phyloP scores from a whole-genome alignment of 2,113 vertebrate species.

The Platichthys flesus region DNA sequence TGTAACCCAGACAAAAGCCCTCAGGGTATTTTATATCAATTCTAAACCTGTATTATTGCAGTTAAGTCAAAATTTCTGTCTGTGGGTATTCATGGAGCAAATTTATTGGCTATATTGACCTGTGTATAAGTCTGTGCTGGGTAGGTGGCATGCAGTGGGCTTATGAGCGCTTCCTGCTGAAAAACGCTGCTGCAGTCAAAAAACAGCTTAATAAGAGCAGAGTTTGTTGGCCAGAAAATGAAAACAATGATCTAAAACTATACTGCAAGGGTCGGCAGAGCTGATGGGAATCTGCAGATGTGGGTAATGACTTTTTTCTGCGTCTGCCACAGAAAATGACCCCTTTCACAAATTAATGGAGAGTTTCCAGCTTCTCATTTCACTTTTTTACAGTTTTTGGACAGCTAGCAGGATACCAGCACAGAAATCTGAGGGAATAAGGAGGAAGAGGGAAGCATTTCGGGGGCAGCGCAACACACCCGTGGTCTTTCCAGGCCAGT shows the following conservation, averaged over 20 bases:
- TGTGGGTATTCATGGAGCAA: too few relatives aligned
- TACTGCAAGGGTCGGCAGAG: not conserved
- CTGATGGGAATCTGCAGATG: slow-evolving; percentile 1
- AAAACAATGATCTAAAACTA: not conserved
- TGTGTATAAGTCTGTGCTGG: not conserved
- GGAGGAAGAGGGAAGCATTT: slow-evolving; percentile 6
- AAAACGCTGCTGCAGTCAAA: not conserved
- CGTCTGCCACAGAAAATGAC: slow-evolving; percentile 1
- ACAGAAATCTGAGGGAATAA: not conserved
- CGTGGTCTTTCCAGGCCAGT: slow-evolving; percentile 41
- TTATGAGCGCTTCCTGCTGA: not conserved
- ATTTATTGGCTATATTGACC: too few relatives aligned
- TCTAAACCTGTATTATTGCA: not conserved
- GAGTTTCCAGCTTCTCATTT: slow-evolving; percentile 9
- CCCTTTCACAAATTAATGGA: slow-evolving; percentile 36
- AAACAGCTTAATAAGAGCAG: not conserved
- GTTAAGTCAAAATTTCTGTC: too few relatives aligned
- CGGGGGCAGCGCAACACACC: slow-evolving; percentile 16
- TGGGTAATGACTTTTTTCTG: not conserved
- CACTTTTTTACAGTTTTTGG: not conserved
- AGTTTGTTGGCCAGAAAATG: not conserved
- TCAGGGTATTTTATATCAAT: not conserved
- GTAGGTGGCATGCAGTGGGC: not conserved
- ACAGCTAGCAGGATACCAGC: slow-evolving; percentile 7
- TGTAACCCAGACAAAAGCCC: not conserved